Conservation (phyloP, 2,113 vertebrate genomes). For the Ailuropoda melanoleuca region DNA sequence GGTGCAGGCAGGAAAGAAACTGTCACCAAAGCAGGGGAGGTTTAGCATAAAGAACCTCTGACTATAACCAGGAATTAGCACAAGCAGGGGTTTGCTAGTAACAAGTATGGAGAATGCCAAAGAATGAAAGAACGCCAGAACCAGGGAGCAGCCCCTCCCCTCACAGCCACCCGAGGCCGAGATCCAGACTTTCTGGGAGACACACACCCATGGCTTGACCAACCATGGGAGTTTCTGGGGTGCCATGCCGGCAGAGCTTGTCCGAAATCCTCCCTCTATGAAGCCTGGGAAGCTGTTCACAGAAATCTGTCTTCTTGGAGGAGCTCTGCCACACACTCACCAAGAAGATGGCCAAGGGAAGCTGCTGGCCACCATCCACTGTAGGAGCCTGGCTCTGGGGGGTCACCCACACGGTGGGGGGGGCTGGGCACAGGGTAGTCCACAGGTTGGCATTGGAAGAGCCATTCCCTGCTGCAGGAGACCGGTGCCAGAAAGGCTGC, state of each 20-base stretch:
- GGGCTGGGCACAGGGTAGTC: too few species aligned
- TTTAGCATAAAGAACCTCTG: too few species aligned
- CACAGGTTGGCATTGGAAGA: too few species aligned
- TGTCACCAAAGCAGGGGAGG: neutral
- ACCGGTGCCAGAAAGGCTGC: too few species aligned
- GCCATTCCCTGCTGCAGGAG: neutral
- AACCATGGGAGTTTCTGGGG: rapidly evolving
- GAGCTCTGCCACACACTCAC: too few species aligned
- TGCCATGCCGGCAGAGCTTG: neutral
- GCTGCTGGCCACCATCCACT: rapidly evolving
- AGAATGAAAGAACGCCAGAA: rapidly evolving
- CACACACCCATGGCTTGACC: neutral
- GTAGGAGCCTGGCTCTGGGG: neutral
- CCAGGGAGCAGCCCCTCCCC: neutral
- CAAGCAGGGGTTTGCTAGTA: rapidly evolving
- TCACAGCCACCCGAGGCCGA: neutral
- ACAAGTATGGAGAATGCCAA: neutral
- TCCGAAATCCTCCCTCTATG: neutral
- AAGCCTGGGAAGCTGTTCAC: neutral
- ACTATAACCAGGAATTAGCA: neutral
- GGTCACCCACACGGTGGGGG: neutral
- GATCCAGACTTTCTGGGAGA: neutral
- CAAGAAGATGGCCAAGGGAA: neutral
- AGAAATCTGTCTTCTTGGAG: neutral
- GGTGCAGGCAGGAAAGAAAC: neutral